phyloP scores from a whole-genome alignment of 1,140 invertebrate genomes.

The Leptonema lineaticorne region DNA sequence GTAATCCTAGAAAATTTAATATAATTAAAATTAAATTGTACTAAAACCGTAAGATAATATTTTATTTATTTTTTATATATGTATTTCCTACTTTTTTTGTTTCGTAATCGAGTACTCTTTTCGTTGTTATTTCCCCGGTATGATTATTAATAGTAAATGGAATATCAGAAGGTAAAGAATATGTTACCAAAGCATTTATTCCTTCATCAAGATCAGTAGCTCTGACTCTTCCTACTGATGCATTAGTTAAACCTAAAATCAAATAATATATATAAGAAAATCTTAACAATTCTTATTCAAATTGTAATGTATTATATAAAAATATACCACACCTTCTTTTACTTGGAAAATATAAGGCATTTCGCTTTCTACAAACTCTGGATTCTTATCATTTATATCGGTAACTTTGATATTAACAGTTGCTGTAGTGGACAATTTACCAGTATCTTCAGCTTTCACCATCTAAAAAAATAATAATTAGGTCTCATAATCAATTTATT shows the following conservation, averaged over 20 bases:
- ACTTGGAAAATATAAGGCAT: conserved; percentile 78
- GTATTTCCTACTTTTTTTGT: conserved; percentile 64
- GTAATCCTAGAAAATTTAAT: conserved; percentile 61
- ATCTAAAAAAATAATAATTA: conserved; percentile 56
- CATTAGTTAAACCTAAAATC: conserved; percentile 49
- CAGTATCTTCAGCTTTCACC: conserved; percentile 82
- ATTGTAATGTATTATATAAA: background rate
- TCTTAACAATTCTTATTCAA: background rate
- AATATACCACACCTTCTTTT: conserved; percentile 66
- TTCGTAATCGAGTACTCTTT: conserved; percentile 80
- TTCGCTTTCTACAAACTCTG: conserved; percentile 69
- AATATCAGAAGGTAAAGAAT: conserved; percentile 73
- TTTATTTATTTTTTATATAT: background rate
- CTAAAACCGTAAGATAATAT: background rate
- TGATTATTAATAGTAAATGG: conserved; percentile 77
- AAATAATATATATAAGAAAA: conserved; percentile 3
- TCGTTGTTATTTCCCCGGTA: conserved; percentile 77
- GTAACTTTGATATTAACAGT: conserved; percentile 86
- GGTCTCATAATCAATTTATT: conserved; percentile 1
- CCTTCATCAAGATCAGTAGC: conserved; percentile 82
- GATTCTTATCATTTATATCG: conserved; percentile 89
- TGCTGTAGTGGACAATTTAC: conserved; percentile 76
- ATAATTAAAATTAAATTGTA: background rate
- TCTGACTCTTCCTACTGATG: conserved; percentile 74
- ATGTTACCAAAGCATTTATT: conserved; percentile 64